Conservation (phyloP, 1,140 invertebrate species). For the Drosophila athabasca region DNA sequence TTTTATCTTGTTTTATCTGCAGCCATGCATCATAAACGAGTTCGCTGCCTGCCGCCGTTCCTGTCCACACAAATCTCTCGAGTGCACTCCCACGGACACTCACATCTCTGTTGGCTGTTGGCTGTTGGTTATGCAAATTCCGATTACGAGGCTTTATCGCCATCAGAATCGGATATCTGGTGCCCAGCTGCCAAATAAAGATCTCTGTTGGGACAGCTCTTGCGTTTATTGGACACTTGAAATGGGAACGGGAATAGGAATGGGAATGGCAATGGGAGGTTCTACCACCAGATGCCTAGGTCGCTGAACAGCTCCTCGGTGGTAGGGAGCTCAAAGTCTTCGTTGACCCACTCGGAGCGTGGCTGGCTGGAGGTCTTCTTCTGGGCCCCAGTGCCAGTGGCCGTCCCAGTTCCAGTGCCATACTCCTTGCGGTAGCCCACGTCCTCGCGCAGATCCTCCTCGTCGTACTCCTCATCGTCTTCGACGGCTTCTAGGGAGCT, state of each 20-base stretch:
- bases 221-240: slow-evolving; percentile 40
- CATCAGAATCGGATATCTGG: slow-evolving; percentile 42
- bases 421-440: slow-evolving; percentile 73
- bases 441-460: slow-evolving; percentile 74
- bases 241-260: not conserved
- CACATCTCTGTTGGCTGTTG: slow-evolving; percentile 30
- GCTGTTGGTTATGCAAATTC: slow-evolving; percentile 54
- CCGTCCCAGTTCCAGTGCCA: slow-evolving; percentile 28
- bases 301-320: slow-evolving; percentile 79
- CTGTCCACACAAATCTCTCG: slow-evolving; percentile 34
- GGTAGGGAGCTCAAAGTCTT: slow-evolving; percentile 77
- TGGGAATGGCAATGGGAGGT: too few species aligned
- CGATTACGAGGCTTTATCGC: slow-evolving; percentile 55
- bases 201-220: slow-evolving; percentile 54
- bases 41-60: slow-evolving; percentile 15
- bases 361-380: slow-evolving; percentile 11
- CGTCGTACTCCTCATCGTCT: slow-evolving; percentile 78
- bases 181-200: slow-evolving; percentile 46
- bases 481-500: slow-evolving; percentile 72
- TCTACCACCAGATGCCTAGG: slow-evolving; percentile 81
- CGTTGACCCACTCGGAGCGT: slow-evolving; percentile 76
- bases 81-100: slow-evolving; percentile 35
- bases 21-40: slow-evolving; percentile 70
- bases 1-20: slow-evolving; percentile 74
- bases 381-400: too few species aligned